These are phyloP conservation scores for Cryptoblepharus egeriae DNA, from an alignment of 2,797 vertebrate species.

Conservation along the genomic window DNA sequence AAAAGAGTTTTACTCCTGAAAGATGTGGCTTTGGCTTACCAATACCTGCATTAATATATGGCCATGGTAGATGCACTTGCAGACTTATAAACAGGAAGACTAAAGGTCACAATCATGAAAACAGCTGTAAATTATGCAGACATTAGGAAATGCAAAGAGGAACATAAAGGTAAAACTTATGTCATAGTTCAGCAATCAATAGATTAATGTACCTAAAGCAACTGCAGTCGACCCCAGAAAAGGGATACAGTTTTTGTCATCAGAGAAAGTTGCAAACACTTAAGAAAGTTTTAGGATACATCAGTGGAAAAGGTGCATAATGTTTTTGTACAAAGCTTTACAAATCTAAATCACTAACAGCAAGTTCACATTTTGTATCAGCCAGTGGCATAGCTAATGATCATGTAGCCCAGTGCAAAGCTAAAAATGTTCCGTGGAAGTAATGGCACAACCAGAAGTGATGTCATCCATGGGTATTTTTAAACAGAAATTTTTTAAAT, in stretches of 20 bases:
- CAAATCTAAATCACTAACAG: neutral
- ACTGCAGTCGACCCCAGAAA: neutral
- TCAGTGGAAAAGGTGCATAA: neutral
- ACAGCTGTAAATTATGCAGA: conserved; percentile 5
- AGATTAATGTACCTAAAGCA: conserved; percentile 12
- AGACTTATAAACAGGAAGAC: conserved; percentile 7
- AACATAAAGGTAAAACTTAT: conserved; percentile 15
- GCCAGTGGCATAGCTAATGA: no score
- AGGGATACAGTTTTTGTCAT: neutral
- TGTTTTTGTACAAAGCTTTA: neutral
- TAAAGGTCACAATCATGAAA: conserved; percentile 17
- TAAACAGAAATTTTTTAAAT: no score
- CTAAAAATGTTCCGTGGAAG: no score
- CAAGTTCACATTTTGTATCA: neutral
- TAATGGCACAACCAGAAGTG: no score
- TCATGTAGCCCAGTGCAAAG: no score
- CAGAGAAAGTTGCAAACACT: neutral
- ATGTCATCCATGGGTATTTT: no score
- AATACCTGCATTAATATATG: conserved; percentile 22
- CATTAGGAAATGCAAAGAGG: conserved; percentile 19
- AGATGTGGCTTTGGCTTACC: neutral
- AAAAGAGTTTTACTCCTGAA: neutral
- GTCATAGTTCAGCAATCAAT: neutral
- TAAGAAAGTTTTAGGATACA: neutral
- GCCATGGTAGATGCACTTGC: neutral